Base-by-base conservation (phyloP, 2,888 invertebrate genomes). In the Panzeria rudis region DNA sequence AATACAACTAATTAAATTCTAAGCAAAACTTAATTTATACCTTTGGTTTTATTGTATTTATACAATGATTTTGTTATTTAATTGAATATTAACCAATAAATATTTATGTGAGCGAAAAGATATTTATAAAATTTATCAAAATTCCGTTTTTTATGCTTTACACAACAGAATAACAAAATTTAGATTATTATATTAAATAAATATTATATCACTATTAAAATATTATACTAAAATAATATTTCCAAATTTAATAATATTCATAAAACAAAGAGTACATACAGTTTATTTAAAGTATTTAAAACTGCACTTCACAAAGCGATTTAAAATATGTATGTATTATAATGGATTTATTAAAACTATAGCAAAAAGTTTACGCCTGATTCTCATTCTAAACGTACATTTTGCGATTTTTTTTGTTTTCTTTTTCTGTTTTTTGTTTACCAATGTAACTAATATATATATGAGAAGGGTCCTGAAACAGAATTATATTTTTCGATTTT, bases 1-100 rank as follows among this genome's bases (percentile, higher is more conserved):
- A 38, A 2, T 38, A 11, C 3, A 9, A 38, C 35, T 68, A 68
- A 68, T 68, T 68, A 50, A 52, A 52, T 32, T 35, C 68, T 52
- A 44, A 64, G 52, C 32, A 52, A 52, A 50, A 23, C 8, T 68
- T 20, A 15, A 35, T 38, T 20, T 23, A 68, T 35, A 52, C 23
- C 35, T 9, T 52, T 64, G 13, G 1, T 23, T 68, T 52, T 23
- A 23, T 47, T 47, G 5, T 11, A 41, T 23, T 41, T 4, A 7
- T 35, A 11, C 11, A 38, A 38, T 38, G 13, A 38, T 38, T 64
- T 64, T 64, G 8, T 29, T 17, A 25, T 29, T 44, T 64, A 44
- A 47, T 25, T 35, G n/a, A 64, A 64, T 44, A 13, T 41, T 44
- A 15, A 44, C 15, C 15, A 15, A 44, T 44, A 15, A 44, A 44